Percentiles rank a stretch among this genome's conserved stretches.
phyloP scores from a whole-genome alignment of 2,113 vertebrate species.

The Callocephalon fimbriatum region DNA sequence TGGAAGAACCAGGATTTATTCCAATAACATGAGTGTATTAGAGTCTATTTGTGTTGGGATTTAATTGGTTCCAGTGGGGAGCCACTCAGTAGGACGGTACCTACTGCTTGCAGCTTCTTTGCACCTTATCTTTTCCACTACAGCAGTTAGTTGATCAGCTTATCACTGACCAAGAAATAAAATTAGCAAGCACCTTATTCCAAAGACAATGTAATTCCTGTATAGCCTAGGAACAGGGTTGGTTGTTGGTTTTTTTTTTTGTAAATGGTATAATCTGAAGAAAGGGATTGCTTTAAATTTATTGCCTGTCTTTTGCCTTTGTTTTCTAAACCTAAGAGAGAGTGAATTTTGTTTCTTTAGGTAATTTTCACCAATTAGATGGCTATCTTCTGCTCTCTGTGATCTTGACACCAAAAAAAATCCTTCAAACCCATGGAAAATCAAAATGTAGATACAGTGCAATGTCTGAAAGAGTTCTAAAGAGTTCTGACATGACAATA shows the following conservation, averaged over 20 bases:
- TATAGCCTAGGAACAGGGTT: background rate
- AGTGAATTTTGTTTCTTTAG: constrained; percentile 50
- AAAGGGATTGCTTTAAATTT: background rate
- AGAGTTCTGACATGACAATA: background rate
- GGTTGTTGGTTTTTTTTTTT: background rate
- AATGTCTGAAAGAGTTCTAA: background rate
- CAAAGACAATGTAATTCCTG: background rate
- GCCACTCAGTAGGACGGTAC: background rate
- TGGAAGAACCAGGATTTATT: background rate
- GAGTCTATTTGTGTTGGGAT: background rate
- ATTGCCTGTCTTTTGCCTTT: background rate
- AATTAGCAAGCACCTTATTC: constrained; percentile 1
- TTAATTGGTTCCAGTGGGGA: background rate
- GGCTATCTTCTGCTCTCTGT: background rate
- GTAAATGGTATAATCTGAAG: background rate
- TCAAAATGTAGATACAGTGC: background rate
- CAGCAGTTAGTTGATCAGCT: background rate
- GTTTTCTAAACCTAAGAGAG: background rate
- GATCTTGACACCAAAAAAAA: background rate
- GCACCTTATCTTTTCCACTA: background rate
- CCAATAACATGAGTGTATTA: background rate
- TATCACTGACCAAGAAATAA: background rate
- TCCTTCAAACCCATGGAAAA: background rate
- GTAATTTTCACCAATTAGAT: constrained; percentile 48
- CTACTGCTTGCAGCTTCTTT: background rate